These are phyloP conservation scores for Bombus balteatus DNA, from an alignment of 1,140 invertebrate species.

Conservation along the genomic window DNA sequence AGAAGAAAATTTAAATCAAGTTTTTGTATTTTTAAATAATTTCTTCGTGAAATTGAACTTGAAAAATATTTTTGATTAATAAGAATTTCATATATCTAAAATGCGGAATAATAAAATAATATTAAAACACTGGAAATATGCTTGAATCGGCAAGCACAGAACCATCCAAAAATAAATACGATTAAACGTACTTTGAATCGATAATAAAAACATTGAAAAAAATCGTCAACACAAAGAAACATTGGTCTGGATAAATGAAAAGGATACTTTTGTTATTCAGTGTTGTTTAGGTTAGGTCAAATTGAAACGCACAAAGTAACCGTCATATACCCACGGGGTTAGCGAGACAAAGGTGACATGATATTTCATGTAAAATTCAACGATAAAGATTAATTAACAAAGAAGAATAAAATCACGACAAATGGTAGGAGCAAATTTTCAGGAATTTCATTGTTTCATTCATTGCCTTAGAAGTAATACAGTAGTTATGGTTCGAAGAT, in stretches of 20 bases:
- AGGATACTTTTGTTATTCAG: slow-evolving; percentile 25
- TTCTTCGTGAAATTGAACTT: not conserved
- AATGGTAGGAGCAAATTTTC: not conserved
- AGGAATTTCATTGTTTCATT: slow-evolving; percentile 29
- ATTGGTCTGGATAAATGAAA: not conserved
- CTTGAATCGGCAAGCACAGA: slow-evolving; percentile 1
- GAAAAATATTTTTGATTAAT: not conserved
- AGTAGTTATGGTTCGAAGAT: slow-evolving; percentile 56
- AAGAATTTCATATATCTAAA: not conserved
- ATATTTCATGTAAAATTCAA: slow-evolving; percentile 35
- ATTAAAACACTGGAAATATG: not conserved
- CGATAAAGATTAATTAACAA: slow-evolving; percentile 1
- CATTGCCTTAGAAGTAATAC: slow-evolving; percentile 33
- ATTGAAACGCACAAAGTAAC: slow-evolving; percentile 31
- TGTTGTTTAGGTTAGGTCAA: slow-evolving; percentile 58
- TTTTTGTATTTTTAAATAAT: not conserved
- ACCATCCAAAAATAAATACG: not conserved
- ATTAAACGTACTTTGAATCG: not conserved
- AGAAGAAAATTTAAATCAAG: slow-evolving; percentile 31
- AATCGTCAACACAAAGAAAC: not conserved
- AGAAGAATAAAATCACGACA: not conserved
- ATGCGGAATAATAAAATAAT: not conserved
- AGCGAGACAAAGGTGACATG: slow-evolving; percentile 32
- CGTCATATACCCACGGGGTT: slow-evolving; percentile 33
- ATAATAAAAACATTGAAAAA: not conserved